These are phyloP conservation scores for Atrichornis clamosus DNA, from an alignment of 2,113 vertebrate species.

Conservation along the genomic window DNA sequence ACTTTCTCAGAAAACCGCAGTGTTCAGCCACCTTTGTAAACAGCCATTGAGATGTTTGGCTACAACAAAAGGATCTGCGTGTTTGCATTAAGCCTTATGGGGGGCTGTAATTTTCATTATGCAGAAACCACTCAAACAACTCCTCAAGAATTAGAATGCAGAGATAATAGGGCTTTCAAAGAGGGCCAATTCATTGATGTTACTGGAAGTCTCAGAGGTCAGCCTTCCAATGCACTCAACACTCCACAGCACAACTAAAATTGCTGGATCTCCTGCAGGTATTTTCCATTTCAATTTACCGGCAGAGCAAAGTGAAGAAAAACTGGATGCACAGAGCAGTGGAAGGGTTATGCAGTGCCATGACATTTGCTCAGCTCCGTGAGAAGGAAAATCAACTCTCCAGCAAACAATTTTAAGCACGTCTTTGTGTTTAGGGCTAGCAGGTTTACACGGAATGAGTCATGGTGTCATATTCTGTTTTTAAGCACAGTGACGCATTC, in stretches of 20 bases:
- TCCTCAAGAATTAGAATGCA: neutral
- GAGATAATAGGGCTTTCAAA: neutral
- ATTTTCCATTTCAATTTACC: slow-evolving; percentile 6
- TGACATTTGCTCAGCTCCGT: neutral
- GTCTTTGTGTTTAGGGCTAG: neutral
- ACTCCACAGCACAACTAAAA: neutral
- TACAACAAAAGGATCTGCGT: neutral
- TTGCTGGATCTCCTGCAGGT: neutral
- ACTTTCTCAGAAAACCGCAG: neutral
- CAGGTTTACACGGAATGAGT: neutral
- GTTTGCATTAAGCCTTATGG: neutral
- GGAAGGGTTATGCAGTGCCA: neutral
- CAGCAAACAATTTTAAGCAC: neutral
- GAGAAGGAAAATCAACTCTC: neutral
- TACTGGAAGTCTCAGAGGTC: neutral
- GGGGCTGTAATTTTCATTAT: slow-evolving; percentile 16
- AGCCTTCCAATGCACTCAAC: neutral
- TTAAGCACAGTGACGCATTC: neutral
- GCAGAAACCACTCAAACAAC: neutral
- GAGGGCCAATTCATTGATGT: neutral
- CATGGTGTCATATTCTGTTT: neutral
- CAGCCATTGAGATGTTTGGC: neutral
- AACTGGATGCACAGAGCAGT: neutral
- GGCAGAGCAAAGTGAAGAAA: neutral
- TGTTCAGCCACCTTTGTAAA: neutral